phyloP scores from a whole-genome alignment of 2,113 vertebrate genomes.

The Shinisaurus crocodilurus region DNA sequence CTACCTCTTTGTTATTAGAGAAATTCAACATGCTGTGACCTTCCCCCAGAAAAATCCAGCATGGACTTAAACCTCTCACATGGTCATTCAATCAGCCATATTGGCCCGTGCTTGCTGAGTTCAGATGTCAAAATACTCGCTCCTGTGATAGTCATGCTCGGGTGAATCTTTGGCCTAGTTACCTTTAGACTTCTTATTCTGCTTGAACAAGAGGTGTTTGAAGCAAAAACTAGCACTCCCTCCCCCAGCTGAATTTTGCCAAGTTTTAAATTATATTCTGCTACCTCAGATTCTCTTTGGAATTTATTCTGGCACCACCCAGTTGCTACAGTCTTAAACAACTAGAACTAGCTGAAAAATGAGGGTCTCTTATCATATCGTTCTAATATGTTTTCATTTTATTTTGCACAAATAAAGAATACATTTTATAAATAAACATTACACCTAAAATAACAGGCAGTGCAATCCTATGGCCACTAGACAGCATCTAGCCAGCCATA shows the following conservation, averaged over 20 bases:
- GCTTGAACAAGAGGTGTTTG: background rate
- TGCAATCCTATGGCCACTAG: too few species aligned
- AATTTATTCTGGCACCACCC: conserved; percentile 19
- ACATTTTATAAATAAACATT: too few species aligned
- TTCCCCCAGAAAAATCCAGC: background rate
- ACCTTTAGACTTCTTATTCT: background rate
- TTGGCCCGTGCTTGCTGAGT: background rate
- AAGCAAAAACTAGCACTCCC: background rate
- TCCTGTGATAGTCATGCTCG: background rate
- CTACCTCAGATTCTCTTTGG: background rate
- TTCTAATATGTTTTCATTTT: background rate
- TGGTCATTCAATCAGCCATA: background rate
- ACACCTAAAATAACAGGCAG: too few species aligned
- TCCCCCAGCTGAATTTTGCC: background rate
- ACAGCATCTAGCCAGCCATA: too few species aligned
- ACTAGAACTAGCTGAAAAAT: conserved; percentile 37
- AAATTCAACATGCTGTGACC: background rate
- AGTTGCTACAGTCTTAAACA: conserved; percentile 48
- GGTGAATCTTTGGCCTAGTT: background rate
- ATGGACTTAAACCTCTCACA: background rate
- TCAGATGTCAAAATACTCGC: background rate
- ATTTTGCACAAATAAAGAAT: too few species aligned
- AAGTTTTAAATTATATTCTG: background rate
- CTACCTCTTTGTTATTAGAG: background rate
- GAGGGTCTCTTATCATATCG: conserved; percentile 48